These are phyloP conservation scores for Eutrigla gurnardus DNA, from an alignment of 2,797 vertebrate genomes.

Conservation along the genomic window DNA sequence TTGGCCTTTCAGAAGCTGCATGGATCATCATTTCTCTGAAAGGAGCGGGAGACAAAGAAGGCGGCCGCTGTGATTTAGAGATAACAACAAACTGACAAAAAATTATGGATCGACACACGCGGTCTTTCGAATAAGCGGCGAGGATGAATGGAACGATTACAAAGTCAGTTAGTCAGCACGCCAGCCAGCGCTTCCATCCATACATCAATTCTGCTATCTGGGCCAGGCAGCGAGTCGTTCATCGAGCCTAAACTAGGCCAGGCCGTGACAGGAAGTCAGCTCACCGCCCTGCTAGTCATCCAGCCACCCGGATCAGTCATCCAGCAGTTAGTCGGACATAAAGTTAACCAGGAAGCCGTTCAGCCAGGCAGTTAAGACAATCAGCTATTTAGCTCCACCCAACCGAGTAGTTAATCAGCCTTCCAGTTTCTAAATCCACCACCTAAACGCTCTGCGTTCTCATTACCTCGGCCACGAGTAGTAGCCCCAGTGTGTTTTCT, in stretches of 20 bases:
- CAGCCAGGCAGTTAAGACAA: constrained; percentile 58
- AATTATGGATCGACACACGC: constrained; percentile 59
- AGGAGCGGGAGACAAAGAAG: constrained; percentile 59
- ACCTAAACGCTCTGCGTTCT: not conserved
- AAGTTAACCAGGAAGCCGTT: constrained; percentile 43
- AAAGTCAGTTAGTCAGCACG: constrained; percentile 83
- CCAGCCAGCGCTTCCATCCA: constrained; percentile 45
- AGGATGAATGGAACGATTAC: constrained; percentile 79
- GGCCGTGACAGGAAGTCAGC: constrained; percentile 69
- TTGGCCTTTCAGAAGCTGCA: constrained; percentile 88
- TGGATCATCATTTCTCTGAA: constrained; percentile 94
- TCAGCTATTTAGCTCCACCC: constrained; percentile 54
- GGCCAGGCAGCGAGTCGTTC: constrained; percentile 74
- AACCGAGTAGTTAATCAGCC: constrained; percentile 58
- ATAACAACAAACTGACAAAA: constrained; percentile 65
- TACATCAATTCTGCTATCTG: constrained; percentile 77
- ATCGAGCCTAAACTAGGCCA: constrained; percentile 74
- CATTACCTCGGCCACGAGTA: constrained; percentile 93
- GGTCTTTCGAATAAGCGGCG: constrained; percentile 66
- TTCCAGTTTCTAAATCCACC: constrained; percentile 38
- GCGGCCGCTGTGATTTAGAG: constrained; percentile 75
- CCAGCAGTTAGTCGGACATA: constrained; percentile 50
- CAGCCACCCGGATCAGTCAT: constrained; percentile 58
- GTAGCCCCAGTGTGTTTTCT: constrained; percentile 98
- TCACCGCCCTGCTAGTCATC: constrained; percentile 56